A percentile compares a stretch with the other conserved stretches of the same genome.
phyloP scores from a whole-genome alignment of 2,888 invertebrate genomes.

The Xiphydria camelus region DNA sequence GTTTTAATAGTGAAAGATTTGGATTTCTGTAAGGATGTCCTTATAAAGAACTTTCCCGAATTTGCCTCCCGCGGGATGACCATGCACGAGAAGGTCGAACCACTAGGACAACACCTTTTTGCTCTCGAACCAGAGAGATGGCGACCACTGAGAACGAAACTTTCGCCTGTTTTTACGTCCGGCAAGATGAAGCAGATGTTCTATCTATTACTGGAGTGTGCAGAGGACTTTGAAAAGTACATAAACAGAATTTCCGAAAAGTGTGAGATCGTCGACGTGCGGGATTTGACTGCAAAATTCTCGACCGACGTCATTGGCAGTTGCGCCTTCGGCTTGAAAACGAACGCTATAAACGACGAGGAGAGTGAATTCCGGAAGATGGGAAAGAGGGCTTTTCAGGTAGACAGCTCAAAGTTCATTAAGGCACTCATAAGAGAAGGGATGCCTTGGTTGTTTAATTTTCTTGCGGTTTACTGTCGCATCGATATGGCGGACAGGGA shows the following conservation, averaged over 20 bases:
- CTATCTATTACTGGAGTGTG: constrained; percentile 57
- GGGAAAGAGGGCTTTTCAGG: constrained; percentile 39
- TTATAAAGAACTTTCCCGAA: constrained; percentile 55
- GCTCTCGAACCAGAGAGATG: constrained; percentile 58
- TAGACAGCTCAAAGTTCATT: constrained; percentile 9
- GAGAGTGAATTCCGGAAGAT: constrained; percentile 49
- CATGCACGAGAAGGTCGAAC: constrained; percentile 51
- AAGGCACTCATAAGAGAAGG: constrained; percentile 16
- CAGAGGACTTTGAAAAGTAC: constrained; percentile 53
- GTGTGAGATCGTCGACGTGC: constrained; percentile 28
- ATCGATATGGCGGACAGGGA: constrained; percentile 30
- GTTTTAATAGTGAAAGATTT: constrained; percentile 52
- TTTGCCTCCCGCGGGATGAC: constrained; percentile 47
- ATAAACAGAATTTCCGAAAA: constrained; percentile 39
- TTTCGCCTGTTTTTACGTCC: constrained; percentile 60
- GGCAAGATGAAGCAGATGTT: constrained; percentile 61
- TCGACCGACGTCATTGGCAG: constrained; percentile 57
- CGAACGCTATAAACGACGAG: constrained; percentile 44
- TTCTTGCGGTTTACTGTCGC: constrained; percentile 27
- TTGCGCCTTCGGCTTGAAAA: constrained; percentile 56
- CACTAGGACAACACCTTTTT: constrained; percentile 60
- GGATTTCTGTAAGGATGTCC: constrained; percentile 48
- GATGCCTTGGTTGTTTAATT: constrained; percentile 28
- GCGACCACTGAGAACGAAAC: constrained; percentile 58
- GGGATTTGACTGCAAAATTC: constrained; percentile 49